These are phyloP conservation scores for Falco columbarius DNA, from an alignment of 2,797 vertebrate species.

Conservation along the genomic window DNA sequence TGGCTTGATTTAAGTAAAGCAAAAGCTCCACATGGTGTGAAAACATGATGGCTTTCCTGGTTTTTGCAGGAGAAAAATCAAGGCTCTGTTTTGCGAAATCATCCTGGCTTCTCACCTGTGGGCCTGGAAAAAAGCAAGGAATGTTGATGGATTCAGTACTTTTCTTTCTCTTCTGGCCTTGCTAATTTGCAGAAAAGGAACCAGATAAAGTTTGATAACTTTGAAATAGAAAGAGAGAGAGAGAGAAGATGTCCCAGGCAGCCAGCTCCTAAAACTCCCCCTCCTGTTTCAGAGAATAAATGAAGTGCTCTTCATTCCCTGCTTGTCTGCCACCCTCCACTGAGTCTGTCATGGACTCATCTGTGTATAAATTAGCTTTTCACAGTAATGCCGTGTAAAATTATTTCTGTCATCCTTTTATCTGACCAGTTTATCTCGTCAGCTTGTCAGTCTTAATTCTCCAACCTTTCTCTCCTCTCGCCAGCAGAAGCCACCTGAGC, in stretches of 20 bases:
- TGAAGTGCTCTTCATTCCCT: slow-evolving; percentile 50
- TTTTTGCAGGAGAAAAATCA: background rate
- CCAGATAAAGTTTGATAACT: slow-evolving; percentile 51
- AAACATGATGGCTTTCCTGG: background rate
- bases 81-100: background rate
- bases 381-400: slow-evolving; percentile 69
- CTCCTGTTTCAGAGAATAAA: slow-evolving; percentile 44
- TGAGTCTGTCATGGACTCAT: slow-evolving; percentile 71
- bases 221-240: background rate
- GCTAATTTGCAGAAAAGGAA: slow-evolving; percentile 19
- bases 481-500: background rate
- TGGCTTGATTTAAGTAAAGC: background rate
- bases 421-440: slow-evolving; percentile 72
- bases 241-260: background rate
- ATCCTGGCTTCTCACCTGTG: background rate
- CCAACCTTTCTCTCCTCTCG: background rate
- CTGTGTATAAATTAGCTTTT: slow-evolving; percentile 75
- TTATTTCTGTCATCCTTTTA: slow-evolving; percentile 74
- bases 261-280: background rate
- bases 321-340: slow-evolving; percentile 66
- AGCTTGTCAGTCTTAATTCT: slow-evolving; percentile 68
- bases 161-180: background rate
- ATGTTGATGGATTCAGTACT: background rate
- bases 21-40: background rate
- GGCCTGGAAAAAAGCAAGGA: background rate